Percentiles rank a stretch among this genome's conserved stretches.
Conservation (phyloP, 1,140 invertebrate species). For the Holotrichia oblita region DNA sequence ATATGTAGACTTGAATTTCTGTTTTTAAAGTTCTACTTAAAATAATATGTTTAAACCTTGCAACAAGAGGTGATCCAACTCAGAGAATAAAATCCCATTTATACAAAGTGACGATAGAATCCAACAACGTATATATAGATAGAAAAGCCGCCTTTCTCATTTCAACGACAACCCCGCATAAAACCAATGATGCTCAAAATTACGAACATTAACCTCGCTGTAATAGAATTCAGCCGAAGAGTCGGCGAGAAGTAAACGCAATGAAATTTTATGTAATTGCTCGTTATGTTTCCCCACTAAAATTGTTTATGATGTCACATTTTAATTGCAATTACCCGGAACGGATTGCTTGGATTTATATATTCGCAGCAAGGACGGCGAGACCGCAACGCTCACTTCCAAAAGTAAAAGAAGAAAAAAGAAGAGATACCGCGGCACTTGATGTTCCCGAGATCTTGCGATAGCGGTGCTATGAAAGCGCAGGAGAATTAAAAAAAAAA, state of each 20-base stretch:
- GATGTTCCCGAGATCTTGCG: neutral
- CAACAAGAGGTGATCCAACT: too few relatives aligned
- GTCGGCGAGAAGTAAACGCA: conserved; percentile 37
- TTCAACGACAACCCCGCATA: conserved; percentile 30
- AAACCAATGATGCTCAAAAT: conserved; percentile 43
- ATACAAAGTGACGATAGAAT: too few relatives aligned
- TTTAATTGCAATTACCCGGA: conserved; percentile 38
- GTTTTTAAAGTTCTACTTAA: too few relatives aligned
- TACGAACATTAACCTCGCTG: conserved; percentile 38
- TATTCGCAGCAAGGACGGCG: neutral
- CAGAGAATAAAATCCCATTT: too few relatives aligned
- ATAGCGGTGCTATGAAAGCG: neutral
- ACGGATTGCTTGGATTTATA: conserved; percentile 13
- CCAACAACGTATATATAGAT: too few relatives aligned
- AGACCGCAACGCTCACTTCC: neutral
- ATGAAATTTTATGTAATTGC: conserved; percentile 43
- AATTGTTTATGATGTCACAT: conserved; percentile 42
- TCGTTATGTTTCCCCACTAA: conserved; percentile 33
- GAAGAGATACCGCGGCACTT: neutral
- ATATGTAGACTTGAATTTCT: too few relatives aligned
- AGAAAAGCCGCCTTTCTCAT: conserved; percentile 1
- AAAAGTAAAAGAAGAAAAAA: neutral
- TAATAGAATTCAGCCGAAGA: conserved; percentile 37
- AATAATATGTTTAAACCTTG: too few relatives aligned
- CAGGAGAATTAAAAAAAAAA: neutral